These are phyloP conservation scores for Cyrtodaria siliqua DNA, from an alignment of 2,888 invertebrate genomes.

Conservation along the genomic window DNA sequence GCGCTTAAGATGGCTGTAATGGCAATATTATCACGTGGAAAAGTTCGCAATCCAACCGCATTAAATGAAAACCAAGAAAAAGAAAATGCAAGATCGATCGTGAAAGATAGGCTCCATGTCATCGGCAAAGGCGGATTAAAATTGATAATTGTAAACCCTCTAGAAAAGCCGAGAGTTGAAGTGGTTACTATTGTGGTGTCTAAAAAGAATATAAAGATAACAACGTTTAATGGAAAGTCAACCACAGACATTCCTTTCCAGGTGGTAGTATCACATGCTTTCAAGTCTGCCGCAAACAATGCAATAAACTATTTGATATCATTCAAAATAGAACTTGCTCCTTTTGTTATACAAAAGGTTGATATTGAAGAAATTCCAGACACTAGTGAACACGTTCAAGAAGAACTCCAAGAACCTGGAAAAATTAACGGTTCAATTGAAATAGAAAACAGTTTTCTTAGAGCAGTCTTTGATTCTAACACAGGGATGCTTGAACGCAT, in stretches of 20 bases:
- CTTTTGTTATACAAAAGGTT: background rate
- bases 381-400: background rate
- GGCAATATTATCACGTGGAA: constrained; percentile 31
- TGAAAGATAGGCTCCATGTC: constrained; percentile 57
- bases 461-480: constrained; percentile 66
- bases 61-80: constrained; percentile 22
- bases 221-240: constrained; percentile 34
- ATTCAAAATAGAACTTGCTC: constrained; percentile 86
- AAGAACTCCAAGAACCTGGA: background rate
- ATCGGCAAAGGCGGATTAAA: constrained; percentile 62
- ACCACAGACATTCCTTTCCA: constrained; percentile 7
- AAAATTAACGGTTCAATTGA: constrained; percentile 30
- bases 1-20: constrained; percentile 28
- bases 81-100: constrained; percentile 23
- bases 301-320: constrained; percentile 87
- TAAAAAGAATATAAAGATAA: constrained; percentile 90
- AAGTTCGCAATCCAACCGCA: background rate
- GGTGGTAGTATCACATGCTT: background rate
- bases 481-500: constrained; percentile 89
- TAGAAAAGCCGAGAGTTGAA: constrained; percentile 92
- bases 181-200: constrained; percentile 91
- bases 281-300: constrained; percentile 30
- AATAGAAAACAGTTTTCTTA: constrained; percentile 71
- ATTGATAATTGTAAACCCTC: constrained; percentile 92
- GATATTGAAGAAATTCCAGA: constrained; percentile 2